Evolutionary conservation across 1,140 invertebrate species (phyloP), one percentile per base, ranked within the genome.

Genomic region (Parapsyche elsis): DNA sequence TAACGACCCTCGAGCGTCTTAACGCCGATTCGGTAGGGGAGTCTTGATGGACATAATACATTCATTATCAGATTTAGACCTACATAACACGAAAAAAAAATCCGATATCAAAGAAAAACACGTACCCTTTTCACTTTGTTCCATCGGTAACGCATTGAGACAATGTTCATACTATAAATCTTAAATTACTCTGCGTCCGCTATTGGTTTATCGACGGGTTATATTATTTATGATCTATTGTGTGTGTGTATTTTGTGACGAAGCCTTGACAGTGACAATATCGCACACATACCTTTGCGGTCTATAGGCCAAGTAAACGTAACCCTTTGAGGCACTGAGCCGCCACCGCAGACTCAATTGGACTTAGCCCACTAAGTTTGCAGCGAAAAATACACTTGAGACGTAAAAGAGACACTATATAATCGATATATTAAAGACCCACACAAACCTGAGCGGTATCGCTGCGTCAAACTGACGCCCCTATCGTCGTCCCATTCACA

Each of bases 1-100:
- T 77, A 77, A 77, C 75, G 75, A 77, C 75, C 75, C 75, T 38
- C 44, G 59, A 10, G 4, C 46, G 24, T 77, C 75, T 77, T 77
- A 77, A 77, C 53, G 64, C 12, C 49, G 49, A 53, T 5, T 23
- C 10, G 44, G 21, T 49, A n/a, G 23, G 71, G 71, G 71, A 53
- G 44, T 53, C 71, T 9, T 75, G 38, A 75, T 53, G 44, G 71
- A 75, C 75, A 64, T 46, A 67, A 77, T 64, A 64, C 75, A 38
- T 64, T 77, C 75, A 64, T 76, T 76, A 76, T 76, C 74, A 49
- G 57, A 44, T 67, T 67, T 67, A 14, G 16, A 14, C 49, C 49
- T 53, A 16, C 10, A 53, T 38, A n/a, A 38, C 30, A 38, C 30
- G 30, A 38, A 38, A 38, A 38, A 38, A 38, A 38, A 38, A 38